Evolutionary conservation across 1,140 invertebrate genomes (phyloP).

Genomic region (Caerostris extrusa): DNA sequence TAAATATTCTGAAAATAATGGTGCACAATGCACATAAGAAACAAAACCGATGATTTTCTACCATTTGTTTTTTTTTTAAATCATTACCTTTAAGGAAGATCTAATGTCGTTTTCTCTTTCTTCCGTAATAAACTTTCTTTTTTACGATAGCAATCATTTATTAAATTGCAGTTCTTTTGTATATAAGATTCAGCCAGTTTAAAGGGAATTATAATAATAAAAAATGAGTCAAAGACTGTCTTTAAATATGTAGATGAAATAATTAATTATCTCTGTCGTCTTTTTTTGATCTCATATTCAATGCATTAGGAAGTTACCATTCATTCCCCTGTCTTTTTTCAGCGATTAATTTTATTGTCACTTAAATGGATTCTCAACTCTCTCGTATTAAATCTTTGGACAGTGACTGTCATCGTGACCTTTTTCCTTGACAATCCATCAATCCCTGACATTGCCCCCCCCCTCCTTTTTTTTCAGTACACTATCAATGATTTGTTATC

Average conservation of each 20-base stretch:
- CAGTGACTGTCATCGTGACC: not conserved
- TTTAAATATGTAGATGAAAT: not conserved
- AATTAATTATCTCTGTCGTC: not conserved
- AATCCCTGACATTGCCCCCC: not conserved
- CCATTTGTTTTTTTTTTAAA: no score
- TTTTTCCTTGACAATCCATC: not conserved
- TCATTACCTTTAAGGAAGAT: no score
- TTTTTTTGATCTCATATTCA: conserved; percentile 3
- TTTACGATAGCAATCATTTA: no score
- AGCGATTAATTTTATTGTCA: conserved; percentile 36
- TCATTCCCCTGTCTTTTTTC: not conserved
- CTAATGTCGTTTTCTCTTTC: no score
- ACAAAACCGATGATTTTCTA: no score
- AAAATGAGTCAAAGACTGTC: not conserved
- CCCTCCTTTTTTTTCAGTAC: not conserved
- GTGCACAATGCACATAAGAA: no score
- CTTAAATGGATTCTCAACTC: conserved; percentile 8
- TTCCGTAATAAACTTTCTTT: no score
- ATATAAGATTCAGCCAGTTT: no score
- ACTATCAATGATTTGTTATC: conserved; percentile 21
- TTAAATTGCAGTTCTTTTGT: no score
- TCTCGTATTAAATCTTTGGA: not conserved
- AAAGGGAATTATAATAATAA: no score
- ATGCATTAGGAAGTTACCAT: not conserved
- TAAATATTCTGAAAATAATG: no score